Evolutionary conservation across 2,888 invertebrate genomes (phyloP).

Genomic region (Papilio elwesi): DNA sequence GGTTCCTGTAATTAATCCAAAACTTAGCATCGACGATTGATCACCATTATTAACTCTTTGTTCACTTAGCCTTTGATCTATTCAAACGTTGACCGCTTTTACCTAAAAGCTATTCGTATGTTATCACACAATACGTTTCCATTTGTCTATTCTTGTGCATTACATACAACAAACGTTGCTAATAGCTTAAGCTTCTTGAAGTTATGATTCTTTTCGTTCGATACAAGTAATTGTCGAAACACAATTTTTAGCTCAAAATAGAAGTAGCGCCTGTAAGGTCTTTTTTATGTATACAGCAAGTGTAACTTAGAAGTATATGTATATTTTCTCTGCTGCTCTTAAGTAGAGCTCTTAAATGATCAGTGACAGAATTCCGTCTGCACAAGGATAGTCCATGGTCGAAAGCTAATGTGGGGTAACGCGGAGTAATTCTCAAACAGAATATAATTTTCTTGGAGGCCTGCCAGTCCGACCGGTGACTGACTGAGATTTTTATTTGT

Average conservation of each 20-base stretch:
- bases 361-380: conserved; percentile 15
- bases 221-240: neutral
- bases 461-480: conserved; percentile 37
- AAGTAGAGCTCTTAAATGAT: conserved; percentile 20
- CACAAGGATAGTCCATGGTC: conserved; percentile 23
- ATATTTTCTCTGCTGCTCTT: neutral
- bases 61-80: conserved; percentile 11
- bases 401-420: conserved; percentile 29
- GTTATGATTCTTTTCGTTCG: neutral
- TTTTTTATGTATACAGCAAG: no score
- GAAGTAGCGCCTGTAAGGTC: no score
- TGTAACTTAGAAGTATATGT: no score
- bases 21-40: neutral
- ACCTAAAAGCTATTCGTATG: neutral
- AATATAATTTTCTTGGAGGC: conserved; percentile 39
- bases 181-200: neutral
- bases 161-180: neutral
- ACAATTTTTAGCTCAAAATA: no score
- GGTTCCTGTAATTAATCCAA: neutral
- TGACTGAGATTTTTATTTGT: conserved; percentile 20
- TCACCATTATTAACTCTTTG: conserved; percentile 13
- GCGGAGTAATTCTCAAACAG: conserved; percentile 27
- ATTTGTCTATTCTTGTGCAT: neutral
- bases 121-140: conserved; percentile 5
- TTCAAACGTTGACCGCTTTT: conserved; percentile 13